These are phyloP conservation scores for Meiosimyza platycephala DNA, from an alignment of 2,888 invertebrate species.

Conservation along the genomic window DNA sequence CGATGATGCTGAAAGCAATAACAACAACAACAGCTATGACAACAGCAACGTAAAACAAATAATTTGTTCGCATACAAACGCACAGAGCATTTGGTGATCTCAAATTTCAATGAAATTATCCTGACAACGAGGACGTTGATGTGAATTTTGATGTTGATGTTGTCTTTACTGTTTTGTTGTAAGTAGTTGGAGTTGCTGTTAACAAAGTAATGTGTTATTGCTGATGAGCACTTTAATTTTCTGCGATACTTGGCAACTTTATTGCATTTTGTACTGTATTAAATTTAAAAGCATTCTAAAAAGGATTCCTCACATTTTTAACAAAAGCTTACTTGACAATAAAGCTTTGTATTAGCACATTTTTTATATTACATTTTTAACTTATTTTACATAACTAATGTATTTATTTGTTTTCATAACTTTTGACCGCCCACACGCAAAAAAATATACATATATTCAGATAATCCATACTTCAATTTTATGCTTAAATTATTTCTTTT, in stretches of 20 bases:
- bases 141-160: constrained; percentile 20
- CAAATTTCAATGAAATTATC: constrained; percentile 64
- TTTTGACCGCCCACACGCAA: constrained; percentile 13
- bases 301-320: too few species aligned
- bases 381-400: too few species aligned
- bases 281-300: too few species aligned
- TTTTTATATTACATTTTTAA: too few species aligned
- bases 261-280: too few species aligned
- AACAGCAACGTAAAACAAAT: constrained; percentile 24
- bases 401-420: background rate
- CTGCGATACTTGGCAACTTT: background rate
- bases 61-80: constrained; percentile 34
- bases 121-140: constrained; percentile 48
- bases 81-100: constrained; percentile 52
- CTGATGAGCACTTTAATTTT: background rate
- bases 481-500: background rate
- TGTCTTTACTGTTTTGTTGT: background rate
- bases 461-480: too few species aligned
- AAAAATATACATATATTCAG: background rate
- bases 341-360: too few species aligned
- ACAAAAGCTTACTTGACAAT: too few species aligned
- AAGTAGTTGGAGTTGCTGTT: constrained; percentile 10
- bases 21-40: background rate
- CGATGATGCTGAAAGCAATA: constrained; percentile 6
- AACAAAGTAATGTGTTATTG: constrained; percentile 1